phyloP scores from a whole-genome alignment of 2,888 invertebrate genomes.

The Papilio protenor region DNA sequence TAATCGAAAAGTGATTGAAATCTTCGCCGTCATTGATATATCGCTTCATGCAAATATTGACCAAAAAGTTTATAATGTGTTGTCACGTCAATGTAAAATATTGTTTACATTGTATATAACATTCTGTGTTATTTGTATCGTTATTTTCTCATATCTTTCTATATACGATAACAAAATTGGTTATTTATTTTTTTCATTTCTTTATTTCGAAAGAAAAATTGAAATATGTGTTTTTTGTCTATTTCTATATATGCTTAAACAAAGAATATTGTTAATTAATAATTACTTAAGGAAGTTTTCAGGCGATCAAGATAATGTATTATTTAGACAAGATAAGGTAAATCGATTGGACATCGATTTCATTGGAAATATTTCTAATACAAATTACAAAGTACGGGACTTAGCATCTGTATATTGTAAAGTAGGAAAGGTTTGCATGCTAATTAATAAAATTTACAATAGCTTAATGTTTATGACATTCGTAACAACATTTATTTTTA shows the following conservation, averaged over 20 bases:
- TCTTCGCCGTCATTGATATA: constrained; percentile 56
- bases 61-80: constrained; percentile 9
- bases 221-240: constrained; percentile 19
- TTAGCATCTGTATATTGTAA: constrained; percentile 60
- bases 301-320: constrained; percentile 51
- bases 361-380: constrained; percentile 55
- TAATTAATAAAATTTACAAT: constrained; percentile 49
- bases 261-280: constrained; percentile 60
- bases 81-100: background rate
- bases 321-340: constrained; percentile 40
- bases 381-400: constrained; percentile 62
- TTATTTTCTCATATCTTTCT: too few relatives aligned
- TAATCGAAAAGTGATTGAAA: constrained; percentile 55
- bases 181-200: background rate
- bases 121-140: background rate
- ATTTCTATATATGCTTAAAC: constrained; percentile 37
- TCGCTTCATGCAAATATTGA: constrained; percentile 14
- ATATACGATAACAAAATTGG: background rate
- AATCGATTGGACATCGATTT: constrained; percentile 53
- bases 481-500: constrained; percentile 60
- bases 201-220: constrained; percentile 30
- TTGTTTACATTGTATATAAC: background rate
- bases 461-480: constrained; percentile 66
- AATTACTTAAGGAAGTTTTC: constrained; percentile 59
- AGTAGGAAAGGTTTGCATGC: constrained; percentile 8